Base-by-base conservation (phyloP, 2,888 invertebrate species). In the Drosophila fungiperda region DNA sequence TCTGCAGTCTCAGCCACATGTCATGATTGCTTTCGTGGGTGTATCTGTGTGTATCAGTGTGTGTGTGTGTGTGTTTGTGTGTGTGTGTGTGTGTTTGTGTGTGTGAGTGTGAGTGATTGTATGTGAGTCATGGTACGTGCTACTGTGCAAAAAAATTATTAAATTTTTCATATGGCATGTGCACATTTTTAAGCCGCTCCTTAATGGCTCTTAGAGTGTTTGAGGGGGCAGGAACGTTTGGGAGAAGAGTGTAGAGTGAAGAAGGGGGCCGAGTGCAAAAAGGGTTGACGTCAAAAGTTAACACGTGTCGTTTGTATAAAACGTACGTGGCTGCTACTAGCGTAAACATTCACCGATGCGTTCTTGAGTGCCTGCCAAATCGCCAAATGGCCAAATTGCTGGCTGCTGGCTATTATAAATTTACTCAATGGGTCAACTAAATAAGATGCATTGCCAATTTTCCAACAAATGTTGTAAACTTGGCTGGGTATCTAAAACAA, bases 1-100 rank as follows among this genome's bases (percentile, higher is more conserved):
- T 50, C 35, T 58, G 69, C 68, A 35, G 83, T 86, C 88, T 83
- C 84, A 79, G 84, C 88, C 90, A 90, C 90, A 90, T 91, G 91
- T 84, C 76, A 90, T 89, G 89, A 91, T 91, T 89, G 91, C 54
- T 58, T 55, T 60, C 59, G 58, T 52, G 55, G 73, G 78, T 75
- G 73, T 57, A 40, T 70, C 67, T 65, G 67, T 59, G 49, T 54
- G 49, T 29, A 29, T 29, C 29, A 60, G 45, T 59, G 35, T 42
- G 42, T 53, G 42, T 66, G 64, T 52, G 67, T 64, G 32, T 45
- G 42, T 17, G 15, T 69, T 57, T 65, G 71, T 70, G 68, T 82
- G 78, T 38, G 35, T 74, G 72, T 72, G 73, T 76, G 71, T 70
- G 73, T 71, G 69, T 66, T 64, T 60, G 38, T 58, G 36, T 63